Base-by-base conservation (phyloP, 1,140 invertebrate species). In the Hylaeus anthracinus region DNA sequence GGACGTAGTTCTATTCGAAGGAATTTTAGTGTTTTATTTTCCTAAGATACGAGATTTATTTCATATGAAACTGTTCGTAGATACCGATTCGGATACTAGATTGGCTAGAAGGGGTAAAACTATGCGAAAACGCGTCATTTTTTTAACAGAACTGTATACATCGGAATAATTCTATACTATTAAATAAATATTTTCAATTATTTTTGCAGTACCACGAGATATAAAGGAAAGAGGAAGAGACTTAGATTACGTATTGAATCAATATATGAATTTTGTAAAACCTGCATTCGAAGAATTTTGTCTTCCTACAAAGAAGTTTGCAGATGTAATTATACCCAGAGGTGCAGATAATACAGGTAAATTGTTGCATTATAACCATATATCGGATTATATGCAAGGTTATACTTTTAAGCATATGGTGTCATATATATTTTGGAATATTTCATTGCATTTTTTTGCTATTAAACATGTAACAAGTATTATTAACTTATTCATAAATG, bases 231-330 rank as follows among this genome's bases (percentile, higher is more conserved):
- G 98, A 88, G 98, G 98, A 5, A 94, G 99, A 66, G 97, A 99
- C 92, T 94, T 99, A 87, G 98, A 99, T 89, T 97, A 98, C 86
- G 98, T 99, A 61, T 94, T 99, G 26, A 97, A 97, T 90, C 98
- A 99, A 91, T 99, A 99, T 92, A 99, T 98, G 95, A 98, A 97
- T 89, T 98, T 97, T 91, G 99, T 99, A 1, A 99, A 99, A 92
- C 99, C 99, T 58, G 98, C 99, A 1, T 99, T 99, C 94, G 99
- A 99, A 93, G 99, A 99, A 93, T 99, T 99, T 94, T 99, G 99
- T 93, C 95, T 98, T 86, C 99, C 99, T 63, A 99, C 99, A 0
- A 99, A 99, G 94, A 99, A 99, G 93, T 99, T 99, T 95, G 99
- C 99, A 71, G 99, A 99, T 94, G 98, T 99, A 51, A 99, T 99